These are phyloP conservation scores for Tretioscincus oriximinensis DNA, from an alignment of 2,113 vertebrate species.

Conservation along the genomic window DNA sequence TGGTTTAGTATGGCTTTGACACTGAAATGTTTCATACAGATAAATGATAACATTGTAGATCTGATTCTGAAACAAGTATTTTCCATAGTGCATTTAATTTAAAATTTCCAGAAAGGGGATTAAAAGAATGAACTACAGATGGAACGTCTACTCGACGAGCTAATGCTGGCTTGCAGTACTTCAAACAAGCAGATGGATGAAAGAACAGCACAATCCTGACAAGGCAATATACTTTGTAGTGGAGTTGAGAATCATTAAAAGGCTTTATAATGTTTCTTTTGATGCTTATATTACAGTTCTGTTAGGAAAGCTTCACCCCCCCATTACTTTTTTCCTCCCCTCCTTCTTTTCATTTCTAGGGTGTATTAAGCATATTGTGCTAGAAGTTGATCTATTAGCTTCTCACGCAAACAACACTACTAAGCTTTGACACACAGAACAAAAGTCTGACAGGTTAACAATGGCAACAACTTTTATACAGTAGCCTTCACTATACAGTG, in stretches of 20 bases:
- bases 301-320: neutral
- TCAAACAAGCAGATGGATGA: slow-evolving; percentile 50
- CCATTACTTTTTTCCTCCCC: neutral
- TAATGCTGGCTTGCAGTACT: slow-evolving; percentile 19
- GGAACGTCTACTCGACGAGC: neutral
- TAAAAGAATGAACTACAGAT: neutral
- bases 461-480: neutral
- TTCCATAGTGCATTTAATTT: neutral
- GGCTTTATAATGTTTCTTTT: slow-evolving; percentile 29
- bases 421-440: neutral
- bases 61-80: neutral
- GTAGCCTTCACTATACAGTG: neutral
- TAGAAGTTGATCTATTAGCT: neutral
- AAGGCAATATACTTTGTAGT: slow-evolving; percentile 43
- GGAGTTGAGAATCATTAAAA: slow-evolving; percentile 44
- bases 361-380: neutral
- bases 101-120: neutral
- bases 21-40: neutral
- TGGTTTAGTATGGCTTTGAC: neutral
- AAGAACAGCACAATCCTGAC: slow-evolving; percentile 33
- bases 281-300: neutral
- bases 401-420: neutral
- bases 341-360: neutral
- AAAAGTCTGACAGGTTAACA: neutral
- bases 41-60: neutral